Conservation (phyloP, 2,888 invertebrate species). For the Metopia argyrocephala region DNA sequence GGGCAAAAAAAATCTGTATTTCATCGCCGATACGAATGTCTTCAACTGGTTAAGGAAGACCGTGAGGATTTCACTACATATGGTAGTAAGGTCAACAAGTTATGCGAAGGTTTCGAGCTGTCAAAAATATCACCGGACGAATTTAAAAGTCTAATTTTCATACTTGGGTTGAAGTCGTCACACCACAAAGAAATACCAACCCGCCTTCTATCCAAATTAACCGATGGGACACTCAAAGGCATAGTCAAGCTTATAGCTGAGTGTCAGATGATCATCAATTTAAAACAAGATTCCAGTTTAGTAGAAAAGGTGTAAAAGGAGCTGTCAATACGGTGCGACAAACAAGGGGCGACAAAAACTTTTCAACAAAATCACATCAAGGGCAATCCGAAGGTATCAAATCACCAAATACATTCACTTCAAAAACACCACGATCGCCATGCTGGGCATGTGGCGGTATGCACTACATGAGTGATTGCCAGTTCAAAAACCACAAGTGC, state of each 20-base stretch:
- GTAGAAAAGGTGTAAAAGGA: background rate
- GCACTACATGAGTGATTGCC: constrained; percentile 35
- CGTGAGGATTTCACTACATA: constrained; percentile 35
- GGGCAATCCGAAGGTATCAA: background rate
- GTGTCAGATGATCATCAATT: constrained; percentile 18
- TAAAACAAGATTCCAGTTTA: constrained; percentile 17
- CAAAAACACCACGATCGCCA: background rate
- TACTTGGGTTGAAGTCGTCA: constrained; percentile 16
- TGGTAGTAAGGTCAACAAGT: constrained; percentile 25
- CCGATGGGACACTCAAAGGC: background rate
- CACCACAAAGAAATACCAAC: constrained; percentile 28
- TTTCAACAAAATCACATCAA: background rate
- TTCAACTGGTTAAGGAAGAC: constrained; percentile 23
- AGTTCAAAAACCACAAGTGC: constrained; percentile 24
- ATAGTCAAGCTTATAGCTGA: constrained; percentile 18
- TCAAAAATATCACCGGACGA: constrained; percentile 26
- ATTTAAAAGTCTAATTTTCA: constrained; percentile 26
- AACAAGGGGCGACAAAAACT: background rate
- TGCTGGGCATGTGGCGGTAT: constrained; percentile 37
- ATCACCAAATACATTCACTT: background rate
- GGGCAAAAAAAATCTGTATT: background rate
- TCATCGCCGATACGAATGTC: constrained; percentile 22
- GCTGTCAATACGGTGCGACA: background rate
- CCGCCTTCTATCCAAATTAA: constrained; percentile 19
- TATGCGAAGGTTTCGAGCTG: background rate